Base-by-base conservation (phyloP, 1,140 invertebrate genomes). In the Penaeus vannamei region DNA sequence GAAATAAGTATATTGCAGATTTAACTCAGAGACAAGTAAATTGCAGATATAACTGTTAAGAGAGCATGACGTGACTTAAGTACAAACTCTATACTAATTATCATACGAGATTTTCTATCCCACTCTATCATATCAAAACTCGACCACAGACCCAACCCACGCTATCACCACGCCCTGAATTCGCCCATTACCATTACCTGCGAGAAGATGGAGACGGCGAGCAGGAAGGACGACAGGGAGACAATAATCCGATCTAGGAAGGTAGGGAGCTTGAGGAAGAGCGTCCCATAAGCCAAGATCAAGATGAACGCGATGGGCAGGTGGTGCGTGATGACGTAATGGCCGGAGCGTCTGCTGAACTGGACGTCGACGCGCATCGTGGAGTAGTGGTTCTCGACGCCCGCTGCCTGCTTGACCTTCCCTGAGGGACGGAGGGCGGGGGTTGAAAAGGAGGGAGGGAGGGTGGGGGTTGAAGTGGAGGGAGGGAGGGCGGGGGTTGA, bases 231-330 rank as follows among this genome's bases (percentile, higher is more conserved):
- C 1, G 66, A 29, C 0, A 85, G 46, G 14, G 84, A 62, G 23
- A 85, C 84, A 0, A 85, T n/a, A 23, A 85, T 85, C 7, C 69
- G 66, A 22, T 66, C 69, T 4, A 60, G 53, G 84, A 85, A 85
- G n/a, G 53, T 79, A 12, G 72, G 32, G 10, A 79, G 53, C n/a
- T 42, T 85, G 59, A 85, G 77, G 84, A 85, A 85, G 84, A 85
- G 77, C 7, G 84, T 85, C 19, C 64, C 64, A 53, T 85, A 85
- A 29, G 84, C 84, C 22, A 62, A 26, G 53, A 85, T 36, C 1
- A 85, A 12, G 42, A 85, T 29, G 26, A 85, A 79, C 10, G 84
- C 23, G 10, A 72, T 85, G 23, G 84, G 84, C 0, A 85, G 53
- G 53, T 76, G 77, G 29, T 76, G 32, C 8, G 69, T 85, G 14